phyloP scores from a whole-genome alignment of 2,888 invertebrate species.

The Tolmerus cingulatus region DNA sequence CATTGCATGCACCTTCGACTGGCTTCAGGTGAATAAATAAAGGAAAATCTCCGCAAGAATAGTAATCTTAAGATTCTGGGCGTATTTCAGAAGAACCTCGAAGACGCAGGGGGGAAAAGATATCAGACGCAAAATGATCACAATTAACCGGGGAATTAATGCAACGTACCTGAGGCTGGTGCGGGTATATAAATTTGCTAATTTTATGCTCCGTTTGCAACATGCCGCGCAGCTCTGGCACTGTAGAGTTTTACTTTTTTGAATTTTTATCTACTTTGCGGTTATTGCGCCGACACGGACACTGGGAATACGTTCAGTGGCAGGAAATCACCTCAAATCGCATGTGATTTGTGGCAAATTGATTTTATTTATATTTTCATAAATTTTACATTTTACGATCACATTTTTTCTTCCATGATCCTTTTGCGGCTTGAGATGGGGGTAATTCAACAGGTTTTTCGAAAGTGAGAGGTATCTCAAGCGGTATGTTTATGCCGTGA shows the following conservation, averaged over 20 bases:
- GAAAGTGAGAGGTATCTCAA: neutral
- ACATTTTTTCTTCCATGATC: neutral
- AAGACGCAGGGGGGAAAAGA: neutral
- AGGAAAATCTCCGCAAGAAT: neutral
- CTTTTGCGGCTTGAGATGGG: neutral
- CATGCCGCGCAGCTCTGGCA: neutral
- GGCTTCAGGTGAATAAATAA: constrained; percentile 31
- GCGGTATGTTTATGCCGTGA: neutral
- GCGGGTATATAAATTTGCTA: neutral
- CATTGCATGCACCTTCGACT: constrained; percentile 12
- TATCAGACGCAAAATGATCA: constrained; percentile 1
- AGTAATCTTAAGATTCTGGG: neutral
- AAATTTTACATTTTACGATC: neutral
- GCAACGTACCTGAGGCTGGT: constrained; percentile 3
- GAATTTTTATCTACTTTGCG: neutral
- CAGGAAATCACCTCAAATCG: neutral
- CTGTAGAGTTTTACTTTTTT: neutral
- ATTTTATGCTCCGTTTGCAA: constrained; percentile 12
- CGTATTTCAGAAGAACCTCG: neutral
- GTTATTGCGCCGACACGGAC: neutral
- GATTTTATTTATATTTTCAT: constrained; percentile 11
- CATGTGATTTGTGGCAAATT: constrained; percentile 1
- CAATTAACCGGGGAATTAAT: constrained; percentile 4
- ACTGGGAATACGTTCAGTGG: neutral
- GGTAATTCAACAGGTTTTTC: neutral